Percentiles rank a stretch among this genome's conserved stretches.
These are phyloP conservation scores for Xestia rhomboidea DNA, from an alignment of 2,888 invertebrate species.

Conservation along the genomic window DNA sequence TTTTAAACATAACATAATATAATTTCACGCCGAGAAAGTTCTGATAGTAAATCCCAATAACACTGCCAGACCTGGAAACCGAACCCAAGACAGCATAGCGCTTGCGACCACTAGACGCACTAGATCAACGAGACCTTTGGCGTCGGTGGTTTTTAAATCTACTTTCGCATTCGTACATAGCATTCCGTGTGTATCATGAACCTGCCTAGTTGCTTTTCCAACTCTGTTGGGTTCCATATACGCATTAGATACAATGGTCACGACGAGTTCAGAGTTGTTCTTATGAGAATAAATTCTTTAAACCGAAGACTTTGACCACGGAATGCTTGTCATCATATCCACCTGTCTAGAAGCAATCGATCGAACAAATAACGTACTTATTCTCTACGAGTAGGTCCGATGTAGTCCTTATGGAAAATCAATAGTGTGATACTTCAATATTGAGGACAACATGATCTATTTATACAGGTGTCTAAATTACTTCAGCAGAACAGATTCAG, in stretches of 20 bases:
- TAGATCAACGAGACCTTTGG: no score
- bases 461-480: not conserved
- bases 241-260: not conserved
- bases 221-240: not conserved
- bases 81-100: no score
- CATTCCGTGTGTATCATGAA: not conserved
- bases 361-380: constrained; percentile 3
- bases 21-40: not conserved
- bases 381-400: not conserved
- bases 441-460: not conserved
- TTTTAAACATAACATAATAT: not conserved
- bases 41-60: no score
- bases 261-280: no score
- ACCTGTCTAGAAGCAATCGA: not conserved
- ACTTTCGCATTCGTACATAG: not conserved
- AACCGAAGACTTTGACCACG: no score
- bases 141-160: not conserved
- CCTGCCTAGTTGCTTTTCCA: not conserved
- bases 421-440: not conserved
- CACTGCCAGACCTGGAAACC: no score
- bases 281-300: no score
- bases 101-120: no score
- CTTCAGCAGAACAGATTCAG: no score
- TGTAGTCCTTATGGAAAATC: not conserved
- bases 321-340: not conserved